Conservation (phyloP, 2,113 vertebrate species). For the Glareola pratincola region DNA sequence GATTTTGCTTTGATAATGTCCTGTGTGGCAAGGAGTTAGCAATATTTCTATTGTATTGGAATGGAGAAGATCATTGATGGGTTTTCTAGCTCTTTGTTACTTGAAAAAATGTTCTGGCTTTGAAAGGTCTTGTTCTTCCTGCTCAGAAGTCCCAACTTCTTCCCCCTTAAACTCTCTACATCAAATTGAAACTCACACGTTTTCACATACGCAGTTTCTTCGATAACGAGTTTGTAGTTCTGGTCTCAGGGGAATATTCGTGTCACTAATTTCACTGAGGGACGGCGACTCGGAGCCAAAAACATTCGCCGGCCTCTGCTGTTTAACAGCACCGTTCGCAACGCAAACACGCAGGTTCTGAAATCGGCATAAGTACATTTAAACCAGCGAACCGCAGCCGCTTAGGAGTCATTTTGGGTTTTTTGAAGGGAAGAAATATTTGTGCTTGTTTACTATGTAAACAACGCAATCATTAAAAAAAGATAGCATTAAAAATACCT, state of each 20-base stretch:
- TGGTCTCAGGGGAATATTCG: background rate
- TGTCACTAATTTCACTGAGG: rapidly evolving
- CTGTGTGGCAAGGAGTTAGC: background rate
- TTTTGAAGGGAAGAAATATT: background rate
- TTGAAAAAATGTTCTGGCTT: background rate
- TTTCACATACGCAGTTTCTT: background rate
- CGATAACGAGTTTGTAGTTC: background rate
- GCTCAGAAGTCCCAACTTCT: background rate
- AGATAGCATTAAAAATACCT: background rate
- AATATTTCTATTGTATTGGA: background rate
- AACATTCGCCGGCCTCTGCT: background rate
- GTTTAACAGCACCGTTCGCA: background rate
- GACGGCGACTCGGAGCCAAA: background rate
- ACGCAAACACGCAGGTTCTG: background rate
- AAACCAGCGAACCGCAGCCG: background rate
- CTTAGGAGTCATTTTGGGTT: background rate
- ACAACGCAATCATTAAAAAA: background rate
- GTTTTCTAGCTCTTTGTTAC: background rate
- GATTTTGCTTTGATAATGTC: background rate
- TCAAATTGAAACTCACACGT: rapidly evolving
- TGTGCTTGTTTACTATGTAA: background rate
- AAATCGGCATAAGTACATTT: rapidly evolving
- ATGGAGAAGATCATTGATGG: background rate
- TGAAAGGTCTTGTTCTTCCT: background rate
- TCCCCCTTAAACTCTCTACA: background rate